These are phyloP conservation scores for Phylloscopus trochilus DNA, from an alignment of 2,113 vertebrate genomes.

Conservation along the genomic window DNA sequence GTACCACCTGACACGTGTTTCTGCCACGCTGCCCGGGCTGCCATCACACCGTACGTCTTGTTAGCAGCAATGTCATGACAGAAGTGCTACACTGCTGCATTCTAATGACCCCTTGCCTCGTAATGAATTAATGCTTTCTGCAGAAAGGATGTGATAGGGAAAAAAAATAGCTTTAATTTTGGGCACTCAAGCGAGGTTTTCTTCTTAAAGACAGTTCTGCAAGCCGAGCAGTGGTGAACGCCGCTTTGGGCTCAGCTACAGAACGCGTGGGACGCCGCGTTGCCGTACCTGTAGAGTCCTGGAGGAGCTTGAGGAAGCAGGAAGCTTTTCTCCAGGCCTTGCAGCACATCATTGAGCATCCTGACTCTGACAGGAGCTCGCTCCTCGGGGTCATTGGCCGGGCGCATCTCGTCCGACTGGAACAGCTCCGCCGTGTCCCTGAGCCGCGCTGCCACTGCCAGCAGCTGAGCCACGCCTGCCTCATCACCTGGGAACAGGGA, in stretches of 20 bases:
- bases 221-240: not conserved
- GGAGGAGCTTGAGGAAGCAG: conserved; percentile 75
- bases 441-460: conserved; percentile 73
- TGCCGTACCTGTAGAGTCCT: conserved; percentile 85
- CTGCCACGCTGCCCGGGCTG: not conserved
- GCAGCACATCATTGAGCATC: conserved; percentile 93
- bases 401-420: conserved; percentile 93
- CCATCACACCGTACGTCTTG: not conserved
- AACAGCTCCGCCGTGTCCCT: conserved; percentile 85
- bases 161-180: not conserved
- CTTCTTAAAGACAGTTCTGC: not conserved
- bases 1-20: not conserved
- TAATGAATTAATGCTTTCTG: not conserved
- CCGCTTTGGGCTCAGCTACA: not conserved
- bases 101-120: not conserved
- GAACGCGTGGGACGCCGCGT: conserved; percentile 19
- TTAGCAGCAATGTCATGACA: conserved; percentile 14
- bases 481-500: conserved; percentile 69
- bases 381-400: conserved; percentile 91
- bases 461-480: conserved; percentile 53
- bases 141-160: not conserved
- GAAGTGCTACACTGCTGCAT: not conserved
- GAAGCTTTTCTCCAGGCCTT: conserved; percentile 89
- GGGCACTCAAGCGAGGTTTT: not conserved
- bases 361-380: conserved; percentile 81